Evolutionary conservation across 2,797 vertebrate genomes (phyloP).

Genomic region (Microctenopoma lineatum): DNA sequence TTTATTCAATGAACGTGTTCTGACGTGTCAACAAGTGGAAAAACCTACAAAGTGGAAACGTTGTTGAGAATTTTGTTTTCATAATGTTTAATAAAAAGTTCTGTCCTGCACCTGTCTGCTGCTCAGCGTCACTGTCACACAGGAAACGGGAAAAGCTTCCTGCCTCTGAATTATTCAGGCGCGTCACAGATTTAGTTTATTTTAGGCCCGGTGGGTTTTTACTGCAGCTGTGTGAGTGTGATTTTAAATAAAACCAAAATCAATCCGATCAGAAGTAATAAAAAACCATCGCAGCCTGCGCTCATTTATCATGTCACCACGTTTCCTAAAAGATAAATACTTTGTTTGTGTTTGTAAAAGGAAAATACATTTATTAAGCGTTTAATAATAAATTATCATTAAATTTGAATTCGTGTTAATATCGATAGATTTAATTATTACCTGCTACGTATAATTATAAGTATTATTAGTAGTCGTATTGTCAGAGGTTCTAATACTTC

Average conservation of each 20-base stretch:
- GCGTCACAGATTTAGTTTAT: neutral
- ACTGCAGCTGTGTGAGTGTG: neutral
- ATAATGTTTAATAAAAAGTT: constrained; percentile 90
- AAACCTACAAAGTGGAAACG: constrained; percentile 78
- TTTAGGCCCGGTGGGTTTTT: constrained; percentile 3
- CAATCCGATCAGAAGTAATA: neutral
- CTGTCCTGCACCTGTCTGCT: constrained; percentile 60
- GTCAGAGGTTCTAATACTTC: too few relatives aligned
- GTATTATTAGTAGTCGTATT: too few relatives aligned
- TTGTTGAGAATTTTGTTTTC: constrained; percentile 86
- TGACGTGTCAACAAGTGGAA: constrained; percentile 82
- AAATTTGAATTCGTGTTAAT: too few relatives aligned
- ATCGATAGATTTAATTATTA: too few relatives aligned
- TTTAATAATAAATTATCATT: too few relatives aligned
- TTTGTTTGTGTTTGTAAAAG: neutral
- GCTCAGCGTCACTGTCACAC: constrained; percentile 24
- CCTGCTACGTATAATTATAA: too few relatives aligned
- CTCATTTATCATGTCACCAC: neutral
- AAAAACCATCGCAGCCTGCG: neutral
- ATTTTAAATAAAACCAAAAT: neutral
- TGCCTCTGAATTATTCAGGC: constrained; percentile 28
- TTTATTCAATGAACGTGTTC: constrained; percentile 84
- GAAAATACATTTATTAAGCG: neutral
- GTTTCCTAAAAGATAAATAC: neutral
- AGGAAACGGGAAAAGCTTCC: neutral